Conservation (phyloP, 2,113 vertebrate genomes). For the Myotis brandtii region DNA sequence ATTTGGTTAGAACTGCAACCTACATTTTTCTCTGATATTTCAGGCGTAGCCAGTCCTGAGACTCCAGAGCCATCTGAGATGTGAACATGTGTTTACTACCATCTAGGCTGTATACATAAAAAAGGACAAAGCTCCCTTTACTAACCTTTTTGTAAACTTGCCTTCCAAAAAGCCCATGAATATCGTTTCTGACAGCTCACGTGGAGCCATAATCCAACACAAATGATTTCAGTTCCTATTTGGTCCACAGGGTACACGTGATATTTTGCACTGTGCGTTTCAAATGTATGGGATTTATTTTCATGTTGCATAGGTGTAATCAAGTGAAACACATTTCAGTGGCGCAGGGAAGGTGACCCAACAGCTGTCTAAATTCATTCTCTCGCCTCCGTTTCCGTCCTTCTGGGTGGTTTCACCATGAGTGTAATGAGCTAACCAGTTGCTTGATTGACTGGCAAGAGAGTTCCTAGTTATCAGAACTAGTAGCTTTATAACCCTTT, state of each 20-base stretch:
- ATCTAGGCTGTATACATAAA: background rate
- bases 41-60: background rate
- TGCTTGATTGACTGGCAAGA: background rate
- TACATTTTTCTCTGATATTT: slow-evolving; percentile 42
- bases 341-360: background rate
- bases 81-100: background rate
- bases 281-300: background rate
- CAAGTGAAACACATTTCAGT: slow-evolving; percentile 55
- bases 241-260: background rate
- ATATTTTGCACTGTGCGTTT: slow-evolving; percentile 30
- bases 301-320: slow-evolving; percentile 27
- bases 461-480: background rate
- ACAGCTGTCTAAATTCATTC: background rate
- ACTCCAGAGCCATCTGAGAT: background rate
- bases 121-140: slow-evolving; percentile 16
- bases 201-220: background rate
- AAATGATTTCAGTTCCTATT: slow-evolving; percentile 25
- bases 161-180: background rate
- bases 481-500: slow-evolving; percentile 29
- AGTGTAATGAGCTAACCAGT: background rate
- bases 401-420: background rate
- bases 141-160: background rate
- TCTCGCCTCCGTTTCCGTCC: background rate
- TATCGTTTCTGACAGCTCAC: background rate
- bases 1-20: background rate